Evolutionary conservation across 2,113 vertebrate genomes (phyloP).

Genomic region (Acanthisitta chloris): DNA sequence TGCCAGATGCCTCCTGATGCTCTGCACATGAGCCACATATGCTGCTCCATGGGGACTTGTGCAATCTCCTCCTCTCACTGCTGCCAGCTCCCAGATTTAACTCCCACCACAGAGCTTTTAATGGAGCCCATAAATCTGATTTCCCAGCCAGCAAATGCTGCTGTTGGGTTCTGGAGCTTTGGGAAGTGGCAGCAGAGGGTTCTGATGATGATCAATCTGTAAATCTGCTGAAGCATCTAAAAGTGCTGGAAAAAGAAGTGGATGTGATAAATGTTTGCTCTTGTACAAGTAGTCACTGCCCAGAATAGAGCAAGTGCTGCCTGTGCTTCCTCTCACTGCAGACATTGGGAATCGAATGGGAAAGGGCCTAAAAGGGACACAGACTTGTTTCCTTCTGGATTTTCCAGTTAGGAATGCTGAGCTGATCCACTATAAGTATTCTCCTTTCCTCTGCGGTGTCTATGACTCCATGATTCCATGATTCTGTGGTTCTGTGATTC

Average conservation of each 20-base stretch:
- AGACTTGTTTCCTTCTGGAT: background rate
- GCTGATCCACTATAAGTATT: background rate
- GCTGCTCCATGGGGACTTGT: background rate
- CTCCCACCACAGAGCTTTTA: background rate
- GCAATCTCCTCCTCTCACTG: background rate
- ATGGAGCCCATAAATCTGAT: conserved; percentile 16
- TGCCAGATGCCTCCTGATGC: background rate
- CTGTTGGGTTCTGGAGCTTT: background rate
- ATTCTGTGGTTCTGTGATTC: no score
- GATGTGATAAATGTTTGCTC: background rate
- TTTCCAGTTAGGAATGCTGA: background rate
- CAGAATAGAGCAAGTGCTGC: background rate
- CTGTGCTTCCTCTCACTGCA: background rate
- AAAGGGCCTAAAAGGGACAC: background rate
- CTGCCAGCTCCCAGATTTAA: conserved; percentile 18
- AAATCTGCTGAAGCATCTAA: background rate
- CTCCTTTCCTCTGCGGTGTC: background rate
- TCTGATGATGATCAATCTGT: conserved; percentile 15
- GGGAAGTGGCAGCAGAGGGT: background rate
- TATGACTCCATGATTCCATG: no score
- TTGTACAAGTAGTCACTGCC: background rate
- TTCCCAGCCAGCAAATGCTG: background rate
- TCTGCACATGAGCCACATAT: background rate
- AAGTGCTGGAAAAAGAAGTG: conserved; percentile 6
- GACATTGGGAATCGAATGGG: rapidly evolving